A percentile compares a stretch with the other conserved stretches of the same genome.
Evolutionary conservation across 2,113 vertebrate genomes (phyloP).

Genomic region (Holacanthus passer): DNA sequence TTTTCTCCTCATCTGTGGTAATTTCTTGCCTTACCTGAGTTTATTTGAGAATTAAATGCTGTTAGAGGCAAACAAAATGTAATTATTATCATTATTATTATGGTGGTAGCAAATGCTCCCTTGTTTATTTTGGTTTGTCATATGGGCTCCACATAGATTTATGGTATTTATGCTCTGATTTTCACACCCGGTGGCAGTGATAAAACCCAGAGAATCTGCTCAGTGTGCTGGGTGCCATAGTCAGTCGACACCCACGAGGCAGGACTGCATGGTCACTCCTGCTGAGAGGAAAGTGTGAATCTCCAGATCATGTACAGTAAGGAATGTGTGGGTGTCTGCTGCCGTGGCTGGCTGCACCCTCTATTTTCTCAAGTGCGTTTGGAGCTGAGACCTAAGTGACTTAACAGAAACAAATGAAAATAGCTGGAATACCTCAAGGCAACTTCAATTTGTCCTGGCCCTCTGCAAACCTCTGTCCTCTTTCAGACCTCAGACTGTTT

Average conservation of each 20-base stretch:
- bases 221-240: background rate
- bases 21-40: no score
- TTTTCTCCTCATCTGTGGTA: background rate
- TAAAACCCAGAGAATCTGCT: constrained; percentile 11
- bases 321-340: constrained; percentile 61
- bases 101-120: background rate
- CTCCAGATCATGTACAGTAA: constrained; percentile 70
- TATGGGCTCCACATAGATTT: background rate
- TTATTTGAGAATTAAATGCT: background rate
- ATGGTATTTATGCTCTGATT: background rate
- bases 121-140: background rate
- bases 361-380: constrained; percentile 68
- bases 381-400: constrained; percentile 66
- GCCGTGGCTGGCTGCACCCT: constrained; percentile 16
- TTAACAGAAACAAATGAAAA: constrained; percentile 81
- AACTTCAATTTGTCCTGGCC: constrained; percentile 29
- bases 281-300: constrained; percentile 44
- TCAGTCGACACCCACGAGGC: constrained; percentile 1
- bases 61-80: background rate
- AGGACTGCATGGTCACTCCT: constrained; percentile 9
- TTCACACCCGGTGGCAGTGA: constrained; percentile 13
- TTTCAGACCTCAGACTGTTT: constrained; percentile 32
- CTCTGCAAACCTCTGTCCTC: constrained; percentile 30
- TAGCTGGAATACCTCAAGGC: constrained; percentile 64
- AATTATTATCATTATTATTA: background rate